Percentiles rank a stretch among this genome's conserved stretches.
Evolutionary conservation across 1,140 invertebrate genomes (phyloP).

Genomic region (Arctopsyche grandis): DNA sequence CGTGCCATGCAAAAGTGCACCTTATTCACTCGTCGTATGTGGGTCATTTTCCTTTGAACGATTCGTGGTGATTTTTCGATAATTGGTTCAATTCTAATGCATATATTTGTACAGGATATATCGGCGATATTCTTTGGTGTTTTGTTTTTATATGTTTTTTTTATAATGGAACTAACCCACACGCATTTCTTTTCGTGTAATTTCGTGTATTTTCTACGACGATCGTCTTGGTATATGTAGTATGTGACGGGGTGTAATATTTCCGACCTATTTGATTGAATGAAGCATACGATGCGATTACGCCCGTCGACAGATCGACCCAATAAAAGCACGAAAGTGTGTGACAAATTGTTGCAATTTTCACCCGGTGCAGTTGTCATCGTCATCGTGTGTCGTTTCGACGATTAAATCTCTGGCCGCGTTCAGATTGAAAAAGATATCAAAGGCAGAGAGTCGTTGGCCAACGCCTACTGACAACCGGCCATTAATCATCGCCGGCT

Average conservation of each 20-base stretch:
- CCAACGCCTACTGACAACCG: not conserved
- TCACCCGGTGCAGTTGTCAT: not conserved
- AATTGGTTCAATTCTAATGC: no score
- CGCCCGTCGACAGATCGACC: not conserved
- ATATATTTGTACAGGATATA: no score
- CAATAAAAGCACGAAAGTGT: not conserved
- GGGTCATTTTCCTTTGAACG: no score
- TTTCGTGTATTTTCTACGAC: no score
- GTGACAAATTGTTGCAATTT: slow-evolving; percentile 10
- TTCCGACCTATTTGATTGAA: not conserved
- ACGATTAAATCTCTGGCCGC: slow-evolving; percentile 1
- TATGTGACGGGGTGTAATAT: no score
- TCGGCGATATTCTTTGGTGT: no score
- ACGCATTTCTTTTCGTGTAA: no score
- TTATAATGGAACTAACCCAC: no score
- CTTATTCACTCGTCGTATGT: no score
- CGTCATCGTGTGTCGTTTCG: not conserved
- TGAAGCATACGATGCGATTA: not conserved
- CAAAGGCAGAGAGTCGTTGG: not conserved
- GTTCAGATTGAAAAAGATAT: slow-evolving; percentile 1
- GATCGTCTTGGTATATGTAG: no score
- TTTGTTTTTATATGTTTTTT: no score
- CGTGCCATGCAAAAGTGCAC: not conserved
- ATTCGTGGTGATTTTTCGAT: no score
- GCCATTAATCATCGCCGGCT: slow-evolving; percentile 13